Percentiles rank a stretch among this genome's conserved stretches.
phyloP scores from a whole-genome alignment of 2,888 invertebrate genomes.

The Melanostoma scalare region DNA sequence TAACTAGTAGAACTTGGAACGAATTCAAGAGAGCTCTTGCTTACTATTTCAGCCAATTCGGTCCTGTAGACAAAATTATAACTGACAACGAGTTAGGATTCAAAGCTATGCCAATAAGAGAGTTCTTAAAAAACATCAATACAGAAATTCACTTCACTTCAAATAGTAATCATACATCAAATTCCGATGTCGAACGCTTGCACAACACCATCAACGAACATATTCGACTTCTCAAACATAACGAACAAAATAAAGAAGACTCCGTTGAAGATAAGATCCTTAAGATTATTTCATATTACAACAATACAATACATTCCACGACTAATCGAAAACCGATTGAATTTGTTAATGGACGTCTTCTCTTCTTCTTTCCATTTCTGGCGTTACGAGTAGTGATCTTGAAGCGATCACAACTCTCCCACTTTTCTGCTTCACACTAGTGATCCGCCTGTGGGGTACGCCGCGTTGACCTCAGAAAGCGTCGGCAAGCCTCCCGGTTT shows the following conservation, averaged over 20 bases:
- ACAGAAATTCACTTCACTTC: conserved; percentile 67
- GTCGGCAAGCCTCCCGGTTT: too few relatives aligned
- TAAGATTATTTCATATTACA: conserved; percentile 69
- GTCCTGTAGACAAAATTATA: conserved; percentile 57
- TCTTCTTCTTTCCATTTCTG: too few relatives aligned
- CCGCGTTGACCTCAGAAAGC: too few relatives aligned
- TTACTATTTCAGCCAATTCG: conserved; percentile 56
- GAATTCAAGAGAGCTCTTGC: conserved; percentile 62
- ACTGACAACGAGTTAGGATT: conserved; percentile 69
- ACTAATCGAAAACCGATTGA: conserved; percentile 67
- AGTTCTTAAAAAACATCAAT: conserved; percentile 58
- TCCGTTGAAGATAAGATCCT: conserved; percentile 70
- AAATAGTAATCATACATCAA: conserved; percentile 63
- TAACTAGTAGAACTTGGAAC: conserved; percentile 60
- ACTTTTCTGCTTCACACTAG: too few relatives aligned
- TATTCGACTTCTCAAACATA: conserved; percentile 66
- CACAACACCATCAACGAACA: conserved; percentile 74
- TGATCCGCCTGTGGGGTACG: too few relatives aligned
- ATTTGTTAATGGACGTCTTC: too few relatives aligned
- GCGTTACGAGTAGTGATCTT: too few relatives aligned
- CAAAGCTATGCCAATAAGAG: conserved; percentile 65
- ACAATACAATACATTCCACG: conserved; percentile 68
- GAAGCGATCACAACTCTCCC: too few relatives aligned
- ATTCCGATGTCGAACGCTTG: conserved; percentile 68
- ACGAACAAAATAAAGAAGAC: conserved; percentile 53